These are phyloP conservation scores for Patella ulyssiponensis DNA, from an alignment of 2,888 invertebrate species.

Conservation along the genomic window DNA sequence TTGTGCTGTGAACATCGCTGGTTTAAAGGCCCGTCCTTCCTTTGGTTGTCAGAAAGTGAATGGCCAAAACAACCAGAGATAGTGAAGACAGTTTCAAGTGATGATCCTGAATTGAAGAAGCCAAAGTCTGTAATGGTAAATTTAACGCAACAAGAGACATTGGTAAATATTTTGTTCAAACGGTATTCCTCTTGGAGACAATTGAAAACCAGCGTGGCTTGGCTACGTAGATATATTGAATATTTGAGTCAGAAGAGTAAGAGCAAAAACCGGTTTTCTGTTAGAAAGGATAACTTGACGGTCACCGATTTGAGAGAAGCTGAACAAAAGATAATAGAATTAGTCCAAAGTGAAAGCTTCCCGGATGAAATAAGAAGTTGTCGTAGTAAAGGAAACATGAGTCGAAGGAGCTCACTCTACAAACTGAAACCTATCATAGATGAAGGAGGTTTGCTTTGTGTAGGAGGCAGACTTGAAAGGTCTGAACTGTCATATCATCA, in stretches of 20 bases:
- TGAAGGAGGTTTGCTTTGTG: background rate
- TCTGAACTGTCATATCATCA: background rate
- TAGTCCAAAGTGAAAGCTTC: no score
- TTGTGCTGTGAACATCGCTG: constrained; percentile 5
- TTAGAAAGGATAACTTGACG: background rate
- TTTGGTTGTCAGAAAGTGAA: constrained; percentile 12
- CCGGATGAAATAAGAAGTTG: no score
- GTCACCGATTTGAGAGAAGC: no score
- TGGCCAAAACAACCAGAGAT: constrained; percentile 21
- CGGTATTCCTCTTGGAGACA: constrained; percentile 1
- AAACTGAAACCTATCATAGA: background rate
- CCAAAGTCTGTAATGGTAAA: background rate
- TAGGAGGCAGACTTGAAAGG: background rate
- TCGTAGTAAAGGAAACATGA: no score
- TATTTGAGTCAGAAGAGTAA: background rate
- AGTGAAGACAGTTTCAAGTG: background rate
- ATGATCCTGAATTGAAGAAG: constrained; percentile 1
- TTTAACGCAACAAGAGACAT: background rate
- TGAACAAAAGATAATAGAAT: no score
- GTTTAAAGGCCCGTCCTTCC: constrained; percentile 23
- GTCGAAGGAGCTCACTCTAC: background rate
- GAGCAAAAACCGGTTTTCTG: background rate
- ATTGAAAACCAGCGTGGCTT: background rate
- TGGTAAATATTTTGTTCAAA: background rate
- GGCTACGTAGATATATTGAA: background rate